Conservation (phyloP, 2,113 vertebrate species). For the Protobothrops flavoviridis region DNA sequence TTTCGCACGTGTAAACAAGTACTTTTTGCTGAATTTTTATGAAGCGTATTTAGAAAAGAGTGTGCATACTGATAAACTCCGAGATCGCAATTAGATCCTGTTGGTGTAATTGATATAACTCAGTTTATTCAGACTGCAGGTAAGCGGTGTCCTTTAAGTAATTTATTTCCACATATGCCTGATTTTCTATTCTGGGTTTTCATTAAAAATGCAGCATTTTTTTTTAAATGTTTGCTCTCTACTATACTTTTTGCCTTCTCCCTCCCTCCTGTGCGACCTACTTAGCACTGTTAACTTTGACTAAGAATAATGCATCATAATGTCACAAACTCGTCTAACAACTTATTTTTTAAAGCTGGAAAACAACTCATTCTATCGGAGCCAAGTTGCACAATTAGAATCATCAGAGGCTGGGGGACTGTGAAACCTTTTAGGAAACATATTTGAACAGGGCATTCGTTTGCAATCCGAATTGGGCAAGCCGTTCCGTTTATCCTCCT, state of each 20-base stretch:
- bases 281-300: slow-evolving; percentile 50
- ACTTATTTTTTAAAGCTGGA: slow-evolving; percentile 26
- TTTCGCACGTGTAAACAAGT: neutral
- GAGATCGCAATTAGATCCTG: neutral
- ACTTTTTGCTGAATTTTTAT: neutral
- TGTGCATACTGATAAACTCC: neutral
- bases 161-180: neutral
- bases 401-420: slow-evolving; percentile 5
- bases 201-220: neutral
- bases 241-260: neutral
- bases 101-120: neutral
- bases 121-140: neutral
- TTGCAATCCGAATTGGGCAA: slow-evolving; percentile 27
- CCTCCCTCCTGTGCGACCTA: slow-evolving; percentile 19
- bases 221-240: neutral
- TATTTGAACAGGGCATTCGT: slow-evolving; percentile 32
- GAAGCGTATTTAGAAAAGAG: neutral
- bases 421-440: slow-evolving; percentile 40
- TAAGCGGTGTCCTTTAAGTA: neutral
- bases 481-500: neutral
- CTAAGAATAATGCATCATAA: neutral
- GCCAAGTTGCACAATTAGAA: slow-evolving; percentile 37
- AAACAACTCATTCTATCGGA: slow-evolving; percentile 29
- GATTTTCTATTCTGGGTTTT: neutral
- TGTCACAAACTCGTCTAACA: neutral